Percentiles rank a stretch among this genome's conserved stretches.
Conservation (phyloP, 2,888 invertebrate species). For the Eristalinus sepulchralis region DNA sequence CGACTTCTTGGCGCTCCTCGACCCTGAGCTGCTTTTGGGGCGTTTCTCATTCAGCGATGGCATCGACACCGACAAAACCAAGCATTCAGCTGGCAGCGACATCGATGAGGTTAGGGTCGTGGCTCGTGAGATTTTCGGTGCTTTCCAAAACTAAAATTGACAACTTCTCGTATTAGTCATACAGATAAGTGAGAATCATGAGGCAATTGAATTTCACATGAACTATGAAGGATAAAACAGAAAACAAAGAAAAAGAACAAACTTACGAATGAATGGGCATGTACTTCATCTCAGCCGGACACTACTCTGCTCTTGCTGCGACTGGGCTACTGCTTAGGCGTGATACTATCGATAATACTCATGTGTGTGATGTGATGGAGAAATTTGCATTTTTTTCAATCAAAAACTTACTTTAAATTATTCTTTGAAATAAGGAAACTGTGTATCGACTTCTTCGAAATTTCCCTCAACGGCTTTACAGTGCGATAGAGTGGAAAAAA, state of each 20-base stretch:
- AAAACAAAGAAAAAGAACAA: constrained; percentile 19
- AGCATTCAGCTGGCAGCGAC: constrained; percentile 81
- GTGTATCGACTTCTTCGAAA: background rate
- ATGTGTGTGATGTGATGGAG: constrained; percentile 30
- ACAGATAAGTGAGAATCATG: background rate
- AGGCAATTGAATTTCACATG: background rate
- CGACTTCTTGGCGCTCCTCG: constrained; percentile 75
- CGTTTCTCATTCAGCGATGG: constrained; percentile 80
- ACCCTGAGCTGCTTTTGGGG: constrained; percentile 80
- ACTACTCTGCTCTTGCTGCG: constrained; percentile 38
- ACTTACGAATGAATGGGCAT: constrained; percentile 53
- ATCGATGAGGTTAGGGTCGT: constrained; percentile 80
- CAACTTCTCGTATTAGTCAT: background rate
- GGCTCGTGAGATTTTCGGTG: constrained; percentile 79
- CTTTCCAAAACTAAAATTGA: constrained; percentile 78
- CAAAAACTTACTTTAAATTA: constrained; percentile 9
- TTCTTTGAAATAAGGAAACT: background rate
- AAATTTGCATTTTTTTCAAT: background rate
- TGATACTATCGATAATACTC: constrained; percentile 43
- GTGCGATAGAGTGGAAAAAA: constrained; percentile 19
- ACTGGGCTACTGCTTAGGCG: constrained; percentile 55
- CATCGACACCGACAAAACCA: constrained; percentile 81
- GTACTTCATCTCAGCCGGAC: constrained; percentile 45
- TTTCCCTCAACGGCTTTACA: background rate
- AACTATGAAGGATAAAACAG: constrained; percentile 8